These are phyloP conservation scores for Drosophila ironensis DNA, from an alignment of 1,140 invertebrate species.

Conservation along the genomic window DNA sequence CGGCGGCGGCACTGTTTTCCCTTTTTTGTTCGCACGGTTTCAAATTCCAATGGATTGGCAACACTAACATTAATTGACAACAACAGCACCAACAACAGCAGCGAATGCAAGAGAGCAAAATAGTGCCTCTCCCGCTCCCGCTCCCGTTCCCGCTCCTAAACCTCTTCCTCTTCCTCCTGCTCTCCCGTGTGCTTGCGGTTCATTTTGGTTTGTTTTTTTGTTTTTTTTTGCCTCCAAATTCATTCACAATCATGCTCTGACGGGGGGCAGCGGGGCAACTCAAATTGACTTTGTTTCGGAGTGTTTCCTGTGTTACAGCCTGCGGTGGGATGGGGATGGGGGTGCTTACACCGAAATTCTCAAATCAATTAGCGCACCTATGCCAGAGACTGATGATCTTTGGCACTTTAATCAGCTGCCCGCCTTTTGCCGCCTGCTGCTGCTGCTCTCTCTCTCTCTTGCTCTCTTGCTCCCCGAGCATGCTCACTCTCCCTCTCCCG, in stretches of 20 bases:
- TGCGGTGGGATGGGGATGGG: too few species aligned
- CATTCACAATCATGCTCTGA: too few species aligned
- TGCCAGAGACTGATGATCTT: slow-evolving; percentile 36
- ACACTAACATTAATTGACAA: slow-evolving; percentile 59
- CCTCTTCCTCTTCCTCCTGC: background rate
- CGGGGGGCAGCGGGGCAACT: too few species aligned
- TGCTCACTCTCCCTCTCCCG: slow-evolving; percentile 16
- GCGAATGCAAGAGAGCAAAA: slow-evolving; percentile 15
- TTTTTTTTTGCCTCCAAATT: too few species aligned
- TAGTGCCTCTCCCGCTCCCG: slow-evolving; percentile 19
- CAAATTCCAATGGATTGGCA: slow-evolving; percentile 73
- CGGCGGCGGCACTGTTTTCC: too few species aligned
- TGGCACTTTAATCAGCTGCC: slow-evolving; percentile 29
- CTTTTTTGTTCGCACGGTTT: slow-evolving; percentile 62
- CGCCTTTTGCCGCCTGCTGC: background rate
- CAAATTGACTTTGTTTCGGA: too few species aligned
- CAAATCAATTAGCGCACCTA: slow-evolving; percentile 8
- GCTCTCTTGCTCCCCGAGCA: slow-evolving; percentile 25
- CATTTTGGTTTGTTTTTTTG: too few species aligned
- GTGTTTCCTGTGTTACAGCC: too few species aligned
- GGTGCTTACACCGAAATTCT: too few species aligned
- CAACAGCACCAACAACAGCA: too few species aligned
- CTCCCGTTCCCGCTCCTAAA: background rate
- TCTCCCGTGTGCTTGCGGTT: too few species aligned
- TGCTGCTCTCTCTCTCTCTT: too few species aligned